These are phyloP conservation scores for Solenopsis fugax DNA, from an alignment of 1,140 invertebrate species.

Conservation along the genomic window DNA sequence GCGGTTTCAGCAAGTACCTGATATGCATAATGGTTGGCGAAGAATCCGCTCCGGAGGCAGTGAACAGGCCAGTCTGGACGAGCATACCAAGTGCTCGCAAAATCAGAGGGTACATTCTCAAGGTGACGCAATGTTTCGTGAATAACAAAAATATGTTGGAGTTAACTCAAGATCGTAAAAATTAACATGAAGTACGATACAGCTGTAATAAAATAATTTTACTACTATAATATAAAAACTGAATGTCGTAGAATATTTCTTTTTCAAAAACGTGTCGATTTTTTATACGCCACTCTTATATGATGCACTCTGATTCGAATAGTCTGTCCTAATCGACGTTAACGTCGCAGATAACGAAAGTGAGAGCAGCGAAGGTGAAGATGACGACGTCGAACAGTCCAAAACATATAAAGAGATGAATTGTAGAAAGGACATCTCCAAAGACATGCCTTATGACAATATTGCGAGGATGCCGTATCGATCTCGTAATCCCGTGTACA, in stretches of 20 bases:
- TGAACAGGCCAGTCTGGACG: constrained; percentile 75
- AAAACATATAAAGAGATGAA: constrained; percentile 71
- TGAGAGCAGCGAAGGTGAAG: constrained; percentile 82
- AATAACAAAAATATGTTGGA: not conserved
- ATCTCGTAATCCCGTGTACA: constrained; percentile 84
- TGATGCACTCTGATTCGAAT: not conserved
- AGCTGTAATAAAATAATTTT: not conserved
- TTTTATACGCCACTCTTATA: not conserved
- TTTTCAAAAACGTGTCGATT: not conserved
- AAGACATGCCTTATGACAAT: constrained; percentile 78
- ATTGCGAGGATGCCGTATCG: constrained; percentile 83
- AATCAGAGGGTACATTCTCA: constrained; percentile 79
- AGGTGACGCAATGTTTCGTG: constrained; percentile 67
- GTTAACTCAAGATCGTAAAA: not conserved
- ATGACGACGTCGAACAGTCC: constrained; percentile 75
- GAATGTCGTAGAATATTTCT: not conserved
- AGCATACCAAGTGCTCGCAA: constrained; percentile 77
- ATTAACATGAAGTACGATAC: not conserved
- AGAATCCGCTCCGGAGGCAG: constrained; percentile 74
- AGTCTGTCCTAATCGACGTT: not conserved
- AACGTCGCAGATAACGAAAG: constrained; percentile 77
- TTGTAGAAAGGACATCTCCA: constrained; percentile 72
- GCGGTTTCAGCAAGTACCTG: constrained; percentile 82
- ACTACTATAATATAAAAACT: not conserved
- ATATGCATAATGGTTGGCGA: constrained; percentile 80